A percentile compares a stretch with the other conserved stretches of the same genome.
Evolutionary conservation across 30 jellyfish, hydroid and myxozoan genomes (phyloP).

Genomic region (Turritopsis dohrnii): DNA sequence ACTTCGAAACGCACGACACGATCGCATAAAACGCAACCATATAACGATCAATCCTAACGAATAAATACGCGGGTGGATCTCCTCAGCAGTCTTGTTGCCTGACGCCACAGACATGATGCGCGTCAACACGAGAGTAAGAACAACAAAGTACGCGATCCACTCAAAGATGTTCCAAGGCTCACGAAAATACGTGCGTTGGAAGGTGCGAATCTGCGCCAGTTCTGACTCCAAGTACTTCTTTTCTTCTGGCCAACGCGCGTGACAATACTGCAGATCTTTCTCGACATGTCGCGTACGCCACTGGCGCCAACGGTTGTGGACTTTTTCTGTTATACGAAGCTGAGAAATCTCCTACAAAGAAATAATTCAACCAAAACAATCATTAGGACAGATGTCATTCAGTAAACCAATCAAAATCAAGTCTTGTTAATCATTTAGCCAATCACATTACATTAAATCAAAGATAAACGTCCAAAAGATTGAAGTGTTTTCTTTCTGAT

Average conservation of each 20-base stretch:
- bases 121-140: conserved; percentile 40
- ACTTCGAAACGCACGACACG: conserved; percentile 92
- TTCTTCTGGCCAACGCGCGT: conserved; percentile 98
- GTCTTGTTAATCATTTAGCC: no score
- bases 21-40: conserved; percentile 89
- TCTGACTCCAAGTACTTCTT: conserved; percentile 67
- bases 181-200: conserved; percentile 45
- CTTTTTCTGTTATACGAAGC: conserved; percentile 76
- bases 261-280: conserved; percentile 81
- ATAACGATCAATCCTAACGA: conserved; percentile 64
- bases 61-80: conserved; percentile 51
- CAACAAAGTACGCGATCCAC: conserved; percentile 65
- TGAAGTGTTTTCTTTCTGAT: no score
- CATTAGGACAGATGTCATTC: neutral
- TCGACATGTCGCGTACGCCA: conserved; percentile 99
- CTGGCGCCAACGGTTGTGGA: conserved; percentile 88
- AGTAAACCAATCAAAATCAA: no score
- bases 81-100: conserved; percentile 23
- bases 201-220: conserved; percentile 53
- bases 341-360: conserved; percentile 69
- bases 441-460: no score
- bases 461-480: no score
- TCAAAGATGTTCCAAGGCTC: conserved; percentile 90
- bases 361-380: neutral
- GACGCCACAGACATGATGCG: conserved; percentile 49